A percentile compares a stretch with the other conserved stretches of the same genome.
Conservation (phyloP, 2,797 vertebrate species). For the Tangara arthus region DNA sequence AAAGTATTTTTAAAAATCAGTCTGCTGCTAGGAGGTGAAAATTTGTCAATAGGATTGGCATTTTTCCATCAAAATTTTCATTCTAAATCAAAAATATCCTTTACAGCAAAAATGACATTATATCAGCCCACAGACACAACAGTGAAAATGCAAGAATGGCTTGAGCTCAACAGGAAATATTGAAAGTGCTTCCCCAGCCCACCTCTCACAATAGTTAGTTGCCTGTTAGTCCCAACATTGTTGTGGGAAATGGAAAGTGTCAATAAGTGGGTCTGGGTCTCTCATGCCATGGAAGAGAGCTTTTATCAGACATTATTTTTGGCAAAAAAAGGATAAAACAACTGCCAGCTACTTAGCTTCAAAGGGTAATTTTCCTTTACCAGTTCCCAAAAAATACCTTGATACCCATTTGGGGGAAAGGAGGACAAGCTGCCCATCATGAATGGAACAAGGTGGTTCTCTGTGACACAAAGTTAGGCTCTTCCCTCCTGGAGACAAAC, state of each 20-base stretch:
- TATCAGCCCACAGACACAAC: background rate
- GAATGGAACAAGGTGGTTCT: background rate
- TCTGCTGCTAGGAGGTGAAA: background rate
- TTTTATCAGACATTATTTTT: background rate
- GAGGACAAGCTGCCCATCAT: background rate
- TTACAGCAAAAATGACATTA: background rate
- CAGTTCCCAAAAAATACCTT: background rate
- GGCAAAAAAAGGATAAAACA: background rate
- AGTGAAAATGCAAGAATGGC: background rate
- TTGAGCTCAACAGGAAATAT: background rate
- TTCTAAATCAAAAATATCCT: background rate
- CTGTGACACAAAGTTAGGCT: background rate
- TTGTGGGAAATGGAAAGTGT: background rate
- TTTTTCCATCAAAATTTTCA: background rate
- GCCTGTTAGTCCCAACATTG: background rate
- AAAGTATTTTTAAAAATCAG: background rate
- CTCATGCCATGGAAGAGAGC: background rate
- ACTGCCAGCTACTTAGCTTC: background rate
- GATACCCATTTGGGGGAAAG: background rate
- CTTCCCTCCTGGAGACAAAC: background rate
- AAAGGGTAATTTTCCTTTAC: background rate
- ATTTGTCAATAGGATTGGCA: background rate
- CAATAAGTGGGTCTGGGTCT: background rate
- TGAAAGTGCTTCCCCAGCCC: background rate
- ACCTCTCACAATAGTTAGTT: background rate